phyloP scores from a whole-genome alignment of 1,140 invertebrate species.

The Aricia agestis region DNA sequence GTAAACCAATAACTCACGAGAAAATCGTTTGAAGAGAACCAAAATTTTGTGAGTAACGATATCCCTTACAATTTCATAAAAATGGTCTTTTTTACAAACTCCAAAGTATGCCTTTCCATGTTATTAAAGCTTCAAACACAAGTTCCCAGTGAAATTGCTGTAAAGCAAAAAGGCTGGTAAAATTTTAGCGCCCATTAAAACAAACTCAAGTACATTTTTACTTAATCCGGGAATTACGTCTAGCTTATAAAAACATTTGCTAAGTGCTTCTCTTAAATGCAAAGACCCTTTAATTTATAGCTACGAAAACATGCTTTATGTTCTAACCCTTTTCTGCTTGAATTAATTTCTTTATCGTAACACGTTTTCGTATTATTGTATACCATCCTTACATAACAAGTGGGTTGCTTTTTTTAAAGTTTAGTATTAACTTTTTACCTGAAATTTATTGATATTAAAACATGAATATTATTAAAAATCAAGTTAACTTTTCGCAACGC shows the following conservation, averaged over 20 bases:
- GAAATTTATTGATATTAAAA: too few species aligned
- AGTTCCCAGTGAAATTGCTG: neutral
- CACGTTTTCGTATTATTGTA: too few species aligned
- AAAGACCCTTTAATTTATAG: conserved; percentile 2
- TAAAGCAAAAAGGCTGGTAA: neutral
- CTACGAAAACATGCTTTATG: conserved; percentile 6
- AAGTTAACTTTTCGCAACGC: neutral
- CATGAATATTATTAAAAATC: neutral
- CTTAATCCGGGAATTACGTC: neutral
- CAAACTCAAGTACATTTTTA: neutral
- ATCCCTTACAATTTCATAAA: neutral
- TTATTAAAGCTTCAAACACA: neutral
- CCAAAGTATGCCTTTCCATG: neutral
- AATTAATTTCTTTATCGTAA: neutral
- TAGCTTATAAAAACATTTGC: neutral
- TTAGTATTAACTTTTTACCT: too few species aligned
- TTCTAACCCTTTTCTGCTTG: conserved; percentile 8
- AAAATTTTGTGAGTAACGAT: neutral
- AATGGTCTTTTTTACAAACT: neutral
- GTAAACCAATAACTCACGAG: neutral
- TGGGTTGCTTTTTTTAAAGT: too few species aligned
- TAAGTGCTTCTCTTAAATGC: neutral
- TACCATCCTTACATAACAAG: too few species aligned
- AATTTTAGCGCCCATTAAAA: conserved; percentile 1
- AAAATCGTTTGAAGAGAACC: neutral